Percentiles rank a stretch among this genome's conserved stretches.
Conservation (phyloP, 2,888 invertebrate genomes). For the Drosophila meridiana region DNA sequence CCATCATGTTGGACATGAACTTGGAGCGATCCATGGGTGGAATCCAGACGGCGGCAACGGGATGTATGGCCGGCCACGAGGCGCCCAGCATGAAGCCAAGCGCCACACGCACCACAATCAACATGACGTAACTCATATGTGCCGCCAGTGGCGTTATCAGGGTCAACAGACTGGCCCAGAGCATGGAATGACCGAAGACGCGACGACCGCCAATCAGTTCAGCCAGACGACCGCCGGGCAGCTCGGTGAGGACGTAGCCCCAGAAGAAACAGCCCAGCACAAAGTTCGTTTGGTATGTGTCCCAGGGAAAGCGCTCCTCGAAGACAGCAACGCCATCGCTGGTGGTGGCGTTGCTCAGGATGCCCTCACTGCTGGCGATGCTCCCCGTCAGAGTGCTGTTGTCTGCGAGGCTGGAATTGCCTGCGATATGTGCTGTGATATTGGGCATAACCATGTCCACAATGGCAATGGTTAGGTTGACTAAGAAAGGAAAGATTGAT, state of each 20-base stretch:
- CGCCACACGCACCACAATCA: conserved; percentile 90
- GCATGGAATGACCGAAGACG: conserved; percentile 94
- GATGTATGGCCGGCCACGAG: conserved; percentile 97
- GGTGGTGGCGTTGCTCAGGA: conserved; percentile 26
- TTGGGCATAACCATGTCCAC: conserved; percentile 90
- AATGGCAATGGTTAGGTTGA: conserved; percentile 94
- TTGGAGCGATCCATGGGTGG: conserved; percentile 97
- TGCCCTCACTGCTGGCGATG: conserved; percentile 9
- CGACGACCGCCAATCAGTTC: conserved; percentile 92
- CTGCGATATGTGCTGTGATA: conserved; percentile 15
- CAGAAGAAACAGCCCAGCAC: conserved; percentile 95
- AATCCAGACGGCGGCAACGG: conserved; percentile 97
- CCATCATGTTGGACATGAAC: conserved; percentile 97
- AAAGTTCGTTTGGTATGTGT: conserved; percentile 91
- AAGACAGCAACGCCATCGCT: conserved; percentile 49
- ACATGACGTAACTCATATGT: conserved; percentile 88
- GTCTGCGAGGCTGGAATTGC: conserved; percentile 17
- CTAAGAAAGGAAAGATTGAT: conserved; percentile 77
- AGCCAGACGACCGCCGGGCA: conserved; percentile 94
- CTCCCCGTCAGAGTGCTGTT: background rate
- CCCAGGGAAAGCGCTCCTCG: conserved; percentile 90
- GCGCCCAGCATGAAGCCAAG: conserved; percentile 92
- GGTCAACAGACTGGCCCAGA: conserved; percentile 92
- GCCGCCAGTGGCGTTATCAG: conserved; percentile 92
- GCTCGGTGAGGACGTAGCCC: conserved; percentile 95